Conservation (phyloP, 2,113 vertebrate genomes). For the Ptyas mucosa region DNA sequence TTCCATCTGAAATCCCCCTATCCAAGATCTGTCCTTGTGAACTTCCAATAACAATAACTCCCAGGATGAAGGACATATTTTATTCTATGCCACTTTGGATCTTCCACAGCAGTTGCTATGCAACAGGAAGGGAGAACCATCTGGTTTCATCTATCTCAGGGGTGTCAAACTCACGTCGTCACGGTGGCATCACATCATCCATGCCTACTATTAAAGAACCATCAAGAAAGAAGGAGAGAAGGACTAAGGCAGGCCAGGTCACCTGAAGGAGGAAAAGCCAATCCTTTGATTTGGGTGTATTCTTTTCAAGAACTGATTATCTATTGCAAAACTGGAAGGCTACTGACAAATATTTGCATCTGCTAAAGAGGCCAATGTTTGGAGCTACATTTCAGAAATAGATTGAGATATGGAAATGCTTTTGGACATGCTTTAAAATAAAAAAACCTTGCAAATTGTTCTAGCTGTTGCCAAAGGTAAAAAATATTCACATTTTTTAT, state of each 20-base stretch:
- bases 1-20: not conserved
- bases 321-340: not conserved
- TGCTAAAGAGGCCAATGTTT: not conserved
- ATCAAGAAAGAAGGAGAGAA: not conserved
- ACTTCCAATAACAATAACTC: not conserved
- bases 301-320: not conserved
- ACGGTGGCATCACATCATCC: not conserved
- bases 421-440: not conserved
- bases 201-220: not conserved
- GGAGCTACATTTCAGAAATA: not conserved
- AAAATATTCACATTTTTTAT: conserved; percentile 14
- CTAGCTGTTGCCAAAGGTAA: not conserved
- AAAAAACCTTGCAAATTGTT: not conserved
- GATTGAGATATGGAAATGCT: conserved; percentile 7
- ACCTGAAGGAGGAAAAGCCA: not conserved
- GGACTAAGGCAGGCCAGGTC: too few species aligned
- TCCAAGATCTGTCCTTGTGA: not conserved
- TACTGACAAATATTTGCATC: not conserved
- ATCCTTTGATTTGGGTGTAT: not conserved
- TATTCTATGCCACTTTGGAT: not conserved
- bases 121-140: not conserved
- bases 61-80: not conserved
- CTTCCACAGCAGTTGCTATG: not conserved
- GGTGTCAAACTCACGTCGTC: too few species aligned
- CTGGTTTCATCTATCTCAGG: not conserved